Conservation (phyloP, 2,888 invertebrate genomes). For the Agrochola litura region DNA sequence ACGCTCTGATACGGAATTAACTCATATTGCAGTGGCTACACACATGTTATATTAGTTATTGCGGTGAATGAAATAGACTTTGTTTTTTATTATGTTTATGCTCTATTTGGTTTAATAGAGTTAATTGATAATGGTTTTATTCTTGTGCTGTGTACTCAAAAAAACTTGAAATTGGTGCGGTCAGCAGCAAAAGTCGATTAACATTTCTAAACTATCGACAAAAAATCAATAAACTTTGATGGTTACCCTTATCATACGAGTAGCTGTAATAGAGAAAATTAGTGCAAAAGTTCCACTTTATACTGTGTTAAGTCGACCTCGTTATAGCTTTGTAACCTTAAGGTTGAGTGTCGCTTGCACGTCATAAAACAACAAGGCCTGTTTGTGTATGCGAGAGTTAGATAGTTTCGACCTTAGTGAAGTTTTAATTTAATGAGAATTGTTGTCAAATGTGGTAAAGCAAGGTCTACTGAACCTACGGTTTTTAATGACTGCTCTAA, state of each 20-base stretch:
- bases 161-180: not conserved
- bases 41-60: not conserved
- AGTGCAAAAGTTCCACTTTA: not conserved
- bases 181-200: not conserved
- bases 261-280: not conserved
- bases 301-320: not conserved
- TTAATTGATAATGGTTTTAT: too few species aligned
- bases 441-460: too few species aligned
- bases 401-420: too few species aligned
- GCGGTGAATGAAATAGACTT: not conserved
- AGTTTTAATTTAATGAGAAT: not conserved
- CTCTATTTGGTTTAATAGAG: not conserved
- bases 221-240: not conserved
- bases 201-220: not conserved
- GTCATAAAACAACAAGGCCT: too few species aligned
- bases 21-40: not conserved
- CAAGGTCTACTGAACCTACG: too few species aligned
- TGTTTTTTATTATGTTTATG: not conserved
- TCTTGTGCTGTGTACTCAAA: not conserved
- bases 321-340: not conserved
- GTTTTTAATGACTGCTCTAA: too few species aligned
- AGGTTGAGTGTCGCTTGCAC: too few species aligned
- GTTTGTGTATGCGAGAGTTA: too few species aligned
- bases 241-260: not conserved
- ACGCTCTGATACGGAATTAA: constrained; percentile 16